Conservation (phyloP, 2,113 vertebrate genomes). For the Actinemys pallida region DNA sequence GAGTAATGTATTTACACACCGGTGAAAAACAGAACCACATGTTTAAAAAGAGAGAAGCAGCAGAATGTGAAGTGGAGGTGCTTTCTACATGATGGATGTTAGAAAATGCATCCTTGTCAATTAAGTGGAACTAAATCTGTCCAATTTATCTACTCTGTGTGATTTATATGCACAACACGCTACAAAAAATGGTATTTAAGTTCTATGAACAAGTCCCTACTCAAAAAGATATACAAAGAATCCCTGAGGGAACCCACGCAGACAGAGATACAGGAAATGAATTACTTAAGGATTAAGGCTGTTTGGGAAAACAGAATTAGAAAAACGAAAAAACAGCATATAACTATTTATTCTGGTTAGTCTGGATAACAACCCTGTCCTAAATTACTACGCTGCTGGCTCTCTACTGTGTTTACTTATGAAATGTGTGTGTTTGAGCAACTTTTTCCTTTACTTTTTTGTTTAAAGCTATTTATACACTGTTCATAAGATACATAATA, state of each 20-base stretch:
- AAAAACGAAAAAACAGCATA: constrained; percentile 23
- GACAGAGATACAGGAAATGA: constrained; percentile 66
- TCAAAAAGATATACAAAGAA: constrained; percentile 58
- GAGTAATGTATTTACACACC: neutral
- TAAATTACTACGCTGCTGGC: neutral
- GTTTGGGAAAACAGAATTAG: constrained; percentile 51
- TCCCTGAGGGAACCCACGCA: constrained; percentile 32
- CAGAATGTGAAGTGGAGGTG: neutral
- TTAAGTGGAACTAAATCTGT: constrained; percentile 34
- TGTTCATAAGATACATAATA: neutral
- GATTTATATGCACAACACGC: neutral
- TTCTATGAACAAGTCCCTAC: constrained; percentile 53
- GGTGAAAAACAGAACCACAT: neutral
- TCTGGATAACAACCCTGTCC: neutral
- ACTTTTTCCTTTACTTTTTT: constrained; percentile 20
- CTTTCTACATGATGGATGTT: neutral
- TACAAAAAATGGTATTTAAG: constrained; percentile 10
- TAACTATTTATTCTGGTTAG: constrained; percentile 54
- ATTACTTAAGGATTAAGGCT: constrained; percentile 51
- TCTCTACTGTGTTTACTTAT: neutral
- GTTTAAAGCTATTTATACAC: neutral
- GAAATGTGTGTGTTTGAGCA: neutral
- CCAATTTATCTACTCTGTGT: neutral
- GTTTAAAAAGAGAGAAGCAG: constrained; percentile 40
- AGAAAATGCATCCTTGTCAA: constrained; percentile 21